Percentiles rank a stretch among this genome's conserved stretches.
phyloP scores from a whole-genome alignment of 1,140 invertebrate genomes.

The Polypedilum pembai region DNA sequence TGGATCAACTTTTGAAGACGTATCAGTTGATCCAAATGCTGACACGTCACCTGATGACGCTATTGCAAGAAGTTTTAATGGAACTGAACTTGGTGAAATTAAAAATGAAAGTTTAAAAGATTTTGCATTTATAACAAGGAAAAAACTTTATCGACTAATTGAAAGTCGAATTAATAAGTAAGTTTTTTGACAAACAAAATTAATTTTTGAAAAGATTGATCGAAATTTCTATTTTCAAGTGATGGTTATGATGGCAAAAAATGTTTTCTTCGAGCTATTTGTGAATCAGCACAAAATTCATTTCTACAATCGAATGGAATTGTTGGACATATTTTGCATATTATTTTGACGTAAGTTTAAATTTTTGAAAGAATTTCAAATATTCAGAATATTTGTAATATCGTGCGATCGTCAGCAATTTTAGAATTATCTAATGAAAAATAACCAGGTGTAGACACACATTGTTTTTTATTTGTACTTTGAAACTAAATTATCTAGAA shows the following conservation, averaged over 20 bases:
- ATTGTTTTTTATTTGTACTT: no score
- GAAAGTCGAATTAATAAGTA: not conserved
- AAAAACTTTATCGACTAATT: not conserved
- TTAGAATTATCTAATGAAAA: no score
- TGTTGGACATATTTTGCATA: constrained; percentile 46
- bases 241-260: constrained; percentile 47
- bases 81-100: constrained; percentile 24
- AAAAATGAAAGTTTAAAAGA: constrained; percentile 16
- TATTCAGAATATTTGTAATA: no score
- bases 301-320: constrained; percentile 45
- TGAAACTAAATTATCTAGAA: no score
- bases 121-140: constrained; percentile 33
- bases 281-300: constrained; percentile 44
- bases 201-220: no score
- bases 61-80: constrained; percentile 34
- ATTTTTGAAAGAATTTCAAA: not conserved
- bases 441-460: no score
- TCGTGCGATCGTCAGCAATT: no score
- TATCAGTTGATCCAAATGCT: not conserved
- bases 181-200: no score
- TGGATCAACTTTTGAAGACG: not conserved
- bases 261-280: constrained; percentile 46
- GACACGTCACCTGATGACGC: not conserved
- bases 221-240: constrained; percentile 27
- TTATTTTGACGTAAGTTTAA: constrained; percentile 46